phyloP scores from a whole-genome alignment of 1,140 invertebrate species.

The Luehdorfia chinensis region DNA sequence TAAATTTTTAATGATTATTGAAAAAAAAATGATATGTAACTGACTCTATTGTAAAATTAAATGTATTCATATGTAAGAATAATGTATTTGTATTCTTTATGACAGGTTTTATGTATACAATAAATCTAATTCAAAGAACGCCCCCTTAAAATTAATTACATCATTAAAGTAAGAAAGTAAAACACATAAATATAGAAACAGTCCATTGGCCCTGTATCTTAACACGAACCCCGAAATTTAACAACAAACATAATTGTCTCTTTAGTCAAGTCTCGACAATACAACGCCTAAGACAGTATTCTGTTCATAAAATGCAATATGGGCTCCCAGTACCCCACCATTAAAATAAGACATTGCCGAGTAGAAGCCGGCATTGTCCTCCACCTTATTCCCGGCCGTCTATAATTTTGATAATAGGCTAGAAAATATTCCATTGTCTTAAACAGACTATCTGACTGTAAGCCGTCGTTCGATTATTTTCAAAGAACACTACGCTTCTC shows the following conservation, averaged over 20 bases:
- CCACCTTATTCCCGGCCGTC: conserved; percentile 46
- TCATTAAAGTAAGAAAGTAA: background rate
- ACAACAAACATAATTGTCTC: conserved; percentile 31
- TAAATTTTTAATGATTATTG: no score
- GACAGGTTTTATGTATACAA: no score
- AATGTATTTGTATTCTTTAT: no score
- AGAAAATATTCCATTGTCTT: conserved; percentile 73
- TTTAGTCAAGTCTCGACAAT: conserved; percentile 35
- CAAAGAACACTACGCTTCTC: conserved; percentile 31
- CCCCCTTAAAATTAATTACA: no score
- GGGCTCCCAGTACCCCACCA: conserved; percentile 52
- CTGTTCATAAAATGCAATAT: conserved; percentile 64
- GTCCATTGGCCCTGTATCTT: conserved; percentile 14
- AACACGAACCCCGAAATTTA: conserved; percentile 29
- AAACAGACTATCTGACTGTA: conserved; percentile 51
- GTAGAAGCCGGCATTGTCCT: conserved; percentile 46
- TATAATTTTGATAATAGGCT: conserved; percentile 75
- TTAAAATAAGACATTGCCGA: conserved; percentile 64
- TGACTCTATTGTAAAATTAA: no score
- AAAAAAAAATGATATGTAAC: no score
- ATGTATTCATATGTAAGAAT: no score
- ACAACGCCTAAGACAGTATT: conserved; percentile 53
- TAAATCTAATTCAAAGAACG: no score
- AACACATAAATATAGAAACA: conserved; percentile 6
- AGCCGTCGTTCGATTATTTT: conserved; percentile 57